Evolutionary conservation across 35 echinoderm and acorn worm genomes (phyloP), one percentile per base, ranked within the genome.

Genomic region (Acanthaster planci): DNA sequence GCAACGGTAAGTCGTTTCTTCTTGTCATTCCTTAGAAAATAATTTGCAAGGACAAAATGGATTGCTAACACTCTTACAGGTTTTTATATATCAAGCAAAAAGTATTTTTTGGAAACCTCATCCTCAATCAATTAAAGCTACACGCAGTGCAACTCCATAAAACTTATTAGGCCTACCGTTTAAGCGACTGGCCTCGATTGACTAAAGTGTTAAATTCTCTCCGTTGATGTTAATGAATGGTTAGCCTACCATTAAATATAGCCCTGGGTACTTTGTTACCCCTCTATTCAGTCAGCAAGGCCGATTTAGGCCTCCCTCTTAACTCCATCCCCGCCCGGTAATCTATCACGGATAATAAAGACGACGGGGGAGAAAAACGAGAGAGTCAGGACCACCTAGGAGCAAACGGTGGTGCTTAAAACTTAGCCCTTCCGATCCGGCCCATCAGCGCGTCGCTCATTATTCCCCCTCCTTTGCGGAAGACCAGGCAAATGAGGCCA

Each of bases 191-290:
- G 42, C 42, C 42, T 47, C 42, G 42, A 47, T 47, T 47, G 4
- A 47, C 4, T 12, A 6, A 47, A 47, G 42, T 47, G 42, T 47
- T 47, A 47, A 47, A 47, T 47, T 47, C 42, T 12, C 42, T 12
- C 12, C 16, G 64, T 29, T 72, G 30, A 59, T n/a, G 56, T 5
- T 31, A 72, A 72, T 34, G 34, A 72, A 26, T 72, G 64, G 64
- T 72, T 72, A 72, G 64, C 64, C 64, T 72, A 72, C 64, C 64
- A 72, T 72, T 72, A 72, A 72, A 72, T 35, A 72, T 14, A 72
- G 34, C 64, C 64, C 23, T 1, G 26, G 26, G 7, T 72, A 72
- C 64, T 36, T 36, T 72, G 64, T 35, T 34, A 35, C 64, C 64
- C 26, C 14, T 26, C 26, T 72, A 47, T 72, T 72, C 26, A 72